Conservation (phyloP, 2,113 vertebrate genomes). For the Alethe diademata region DNA sequence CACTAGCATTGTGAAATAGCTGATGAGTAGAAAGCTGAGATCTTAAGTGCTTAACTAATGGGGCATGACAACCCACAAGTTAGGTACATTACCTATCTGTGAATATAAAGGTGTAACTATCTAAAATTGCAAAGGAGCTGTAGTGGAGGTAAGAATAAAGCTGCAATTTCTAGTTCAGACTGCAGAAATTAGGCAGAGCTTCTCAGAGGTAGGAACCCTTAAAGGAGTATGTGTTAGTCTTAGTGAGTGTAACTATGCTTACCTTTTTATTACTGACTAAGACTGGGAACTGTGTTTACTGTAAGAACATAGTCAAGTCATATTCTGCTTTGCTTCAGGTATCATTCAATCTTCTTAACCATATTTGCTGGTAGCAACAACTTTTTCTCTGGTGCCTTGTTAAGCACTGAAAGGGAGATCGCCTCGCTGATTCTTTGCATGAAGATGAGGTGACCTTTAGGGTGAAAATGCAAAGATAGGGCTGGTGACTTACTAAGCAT, state of each 20-base stretch:
- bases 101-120: neutral
- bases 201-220: neutral
- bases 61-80: neutral
- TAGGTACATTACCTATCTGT: neutral
- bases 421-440: neutral
- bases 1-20: neutral
- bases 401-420: neutral
- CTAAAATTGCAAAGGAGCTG: neutral
- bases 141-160: neutral
- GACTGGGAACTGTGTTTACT: neutral
- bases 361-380: neutral
- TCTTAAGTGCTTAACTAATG: neutral
- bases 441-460: neutral
- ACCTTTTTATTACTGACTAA: neutral
- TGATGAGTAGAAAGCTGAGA: neutral
- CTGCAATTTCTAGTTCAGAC: neutral
- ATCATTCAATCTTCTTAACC: neutral
- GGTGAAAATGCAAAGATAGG: neutral
- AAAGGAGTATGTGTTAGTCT: fast-evolving
- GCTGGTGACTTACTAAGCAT: neutral
- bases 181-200: neutral
- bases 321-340: neutral
- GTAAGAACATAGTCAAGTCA: neutral
- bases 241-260: neutral
- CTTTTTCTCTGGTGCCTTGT: neutral